Conservation (phyloP, 2,113 vertebrate genomes). For the Grammomys surdaster region DNA sequence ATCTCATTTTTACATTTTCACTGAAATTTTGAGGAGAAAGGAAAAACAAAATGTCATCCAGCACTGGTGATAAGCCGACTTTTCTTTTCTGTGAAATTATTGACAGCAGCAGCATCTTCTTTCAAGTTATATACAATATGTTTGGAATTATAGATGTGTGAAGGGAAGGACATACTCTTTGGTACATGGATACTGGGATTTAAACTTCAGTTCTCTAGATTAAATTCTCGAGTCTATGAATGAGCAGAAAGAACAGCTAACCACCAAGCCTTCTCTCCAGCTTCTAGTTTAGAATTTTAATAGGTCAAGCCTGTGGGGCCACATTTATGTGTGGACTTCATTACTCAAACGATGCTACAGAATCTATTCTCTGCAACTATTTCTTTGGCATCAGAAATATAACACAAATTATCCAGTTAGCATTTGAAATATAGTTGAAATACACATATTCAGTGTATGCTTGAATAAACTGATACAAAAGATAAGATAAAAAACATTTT, state of each 20-base stretch:
- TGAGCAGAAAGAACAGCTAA: neutral
- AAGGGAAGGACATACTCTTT: neutral
- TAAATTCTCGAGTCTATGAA: neutral
- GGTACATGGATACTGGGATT: neutral
- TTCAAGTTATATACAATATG: neutral
- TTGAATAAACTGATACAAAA: neutral
- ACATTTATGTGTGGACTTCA: neutral
- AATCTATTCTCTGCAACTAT: neutral
- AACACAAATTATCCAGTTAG: neutral
- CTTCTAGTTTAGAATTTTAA: neutral
- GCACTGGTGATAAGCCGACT: neutral
- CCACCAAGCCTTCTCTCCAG: neutral
- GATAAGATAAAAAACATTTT: neutral
- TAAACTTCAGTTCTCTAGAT: neutral
- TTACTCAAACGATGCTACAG: neutral
- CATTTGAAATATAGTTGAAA: neutral
- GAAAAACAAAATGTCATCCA: neutral
- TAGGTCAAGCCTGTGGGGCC: accelerated
- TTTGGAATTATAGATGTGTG: neutral
- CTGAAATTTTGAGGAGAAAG: neutral
- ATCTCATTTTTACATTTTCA: conserved; percentile 39
- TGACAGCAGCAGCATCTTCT: neutral
- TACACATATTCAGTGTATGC: neutral
- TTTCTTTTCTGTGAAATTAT: neutral
- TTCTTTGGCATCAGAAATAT: neutral